A percentile compares a stretch with the other conserved stretches of the same genome.
These are phyloP conservation scores for Baccha elongata DNA, from an alignment of 2,888 invertebrate genomes.

Conservation along the genomic window DNA sequence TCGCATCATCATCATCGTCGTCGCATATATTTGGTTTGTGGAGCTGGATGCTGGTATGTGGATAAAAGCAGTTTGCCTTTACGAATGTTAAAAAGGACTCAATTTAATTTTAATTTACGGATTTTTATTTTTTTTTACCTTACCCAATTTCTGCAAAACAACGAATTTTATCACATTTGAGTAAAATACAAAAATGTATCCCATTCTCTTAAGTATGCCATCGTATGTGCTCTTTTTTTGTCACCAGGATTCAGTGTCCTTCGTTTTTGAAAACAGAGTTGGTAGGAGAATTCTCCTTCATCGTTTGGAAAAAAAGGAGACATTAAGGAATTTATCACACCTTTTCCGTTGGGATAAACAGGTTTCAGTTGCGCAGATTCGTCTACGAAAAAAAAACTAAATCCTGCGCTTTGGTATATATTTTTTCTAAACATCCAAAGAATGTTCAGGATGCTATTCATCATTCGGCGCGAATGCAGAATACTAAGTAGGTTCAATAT, in stretches of 20 bases:
- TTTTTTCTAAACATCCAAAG: conserved; percentile 11
- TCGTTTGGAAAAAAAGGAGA: conserved; percentile 32
- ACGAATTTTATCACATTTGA: conserved; percentile 66
- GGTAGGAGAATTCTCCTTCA: conserved; percentile 24
- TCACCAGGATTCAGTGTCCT: neutral
- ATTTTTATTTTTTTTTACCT: conserved; percentile 2
- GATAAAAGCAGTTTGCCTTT: conserved; percentile 28
- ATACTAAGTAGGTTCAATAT: conserved; percentile 57
- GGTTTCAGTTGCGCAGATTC: conserved; percentile 40
- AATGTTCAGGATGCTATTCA: conserved; percentile 48
- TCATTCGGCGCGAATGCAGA: conserved; percentile 57
- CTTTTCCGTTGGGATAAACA: conserved; percentile 29
- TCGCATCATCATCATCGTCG: conserved; percentile 8
- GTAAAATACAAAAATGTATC: conserved; percentile 57
- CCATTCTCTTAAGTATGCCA: conserved; percentile 13
- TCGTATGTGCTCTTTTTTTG: conserved; percentile 1
- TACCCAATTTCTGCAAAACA: conserved; percentile 17
- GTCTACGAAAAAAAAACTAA: neutral
- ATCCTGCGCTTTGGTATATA: neutral
- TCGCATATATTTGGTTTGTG: neutral
- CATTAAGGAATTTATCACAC: conserved; percentile 57
- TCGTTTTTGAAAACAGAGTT: conserved; percentile 21
- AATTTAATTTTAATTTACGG: conserved; percentile 19
- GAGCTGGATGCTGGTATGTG: conserved; percentile 8
- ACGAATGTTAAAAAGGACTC: conserved; percentile 53